Base-by-base conservation (phyloP, 2,888 invertebrate genomes). In the Andrena flavipes region DNA sequence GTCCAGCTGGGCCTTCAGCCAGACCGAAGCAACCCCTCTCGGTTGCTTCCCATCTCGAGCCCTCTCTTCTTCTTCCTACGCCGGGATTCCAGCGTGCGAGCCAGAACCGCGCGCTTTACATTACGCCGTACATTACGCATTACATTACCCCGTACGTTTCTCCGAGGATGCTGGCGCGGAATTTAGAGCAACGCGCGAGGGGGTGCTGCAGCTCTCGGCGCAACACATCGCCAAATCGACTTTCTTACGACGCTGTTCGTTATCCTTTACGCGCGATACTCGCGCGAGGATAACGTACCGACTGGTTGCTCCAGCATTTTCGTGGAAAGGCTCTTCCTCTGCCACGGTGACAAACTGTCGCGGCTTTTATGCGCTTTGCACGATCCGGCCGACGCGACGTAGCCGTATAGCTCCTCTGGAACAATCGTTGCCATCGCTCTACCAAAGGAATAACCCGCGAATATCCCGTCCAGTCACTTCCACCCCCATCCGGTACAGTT, bases 201-300 rank as follows among this genome's bases (percentile, higher is more conserved):
- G 80, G 82, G 73, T 63, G 78, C 64, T 29, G 76, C 59, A 64
- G 77, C 71, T 67, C 79, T 75, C 84, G 13, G 67, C 80, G 82
- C 84, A 90, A 89, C 87, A 85, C 90, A 88, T 90, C 88, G 90
- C 88, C 89, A 87, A 90, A 89, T 90, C 90, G 90, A 90, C 90
- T 90, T 90, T 90, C 88, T 87, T 89, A 88, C 88, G 88, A 88
- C 84, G 78, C 75, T 59, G 73, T 87, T 86, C 83, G 87, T 89
- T 85, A 88, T 88, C 88, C 87, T 88, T 87, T 88, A 88, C 85
- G 88, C 82, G 78, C 83, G 84, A 84, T 78, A 79, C 78, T 71
- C 78, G 84, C 78, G 84, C 76, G 62, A 82, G 82, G 73, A 88
- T 88, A 88, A 88, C 82, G 85, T 88, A 88, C 85, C 79, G 88